These are phyloP conservation scores for Amphilophus citrinellus DNA, from an alignment of 2,113 vertebrate genomes.

Conservation along the genomic window DNA sequence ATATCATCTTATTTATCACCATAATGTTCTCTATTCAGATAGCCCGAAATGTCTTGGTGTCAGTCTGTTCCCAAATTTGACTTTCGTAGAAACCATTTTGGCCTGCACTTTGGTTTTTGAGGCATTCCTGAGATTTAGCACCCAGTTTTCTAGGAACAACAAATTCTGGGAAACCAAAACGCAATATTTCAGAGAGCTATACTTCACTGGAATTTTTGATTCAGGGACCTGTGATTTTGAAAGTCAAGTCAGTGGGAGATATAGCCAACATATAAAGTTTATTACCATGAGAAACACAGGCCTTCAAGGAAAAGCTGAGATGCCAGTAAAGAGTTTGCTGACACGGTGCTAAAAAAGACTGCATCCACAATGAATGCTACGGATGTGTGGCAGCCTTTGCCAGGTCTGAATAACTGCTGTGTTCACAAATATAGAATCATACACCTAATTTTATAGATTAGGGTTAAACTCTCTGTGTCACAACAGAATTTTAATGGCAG, in stretches of 20 bases:
- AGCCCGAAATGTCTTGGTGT: constrained; percentile 21
- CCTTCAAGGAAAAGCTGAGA: constrained; percentile 44
- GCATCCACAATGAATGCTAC: constrained; percentile 7
- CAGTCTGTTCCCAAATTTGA: constrained; percentile 33
- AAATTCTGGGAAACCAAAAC: constrained; percentile 61
- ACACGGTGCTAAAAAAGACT: constrained; percentile 38
- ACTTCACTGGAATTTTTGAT: constrained; percentile 57
- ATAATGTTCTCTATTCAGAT: constrained; percentile 25
- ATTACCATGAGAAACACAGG: constrained; percentile 62
- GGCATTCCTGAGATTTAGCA: constrained; percentile 61
- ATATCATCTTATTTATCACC: constrained; percentile 12
- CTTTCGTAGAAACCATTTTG: constrained; percentile 65
- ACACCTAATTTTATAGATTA: constrained; percentile 60
- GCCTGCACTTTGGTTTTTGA: constrained; percentile 54
- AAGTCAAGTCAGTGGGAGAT: constrained; percentile 38
- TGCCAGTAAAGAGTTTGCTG: constrained; percentile 54
- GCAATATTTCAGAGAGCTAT: constrained; percentile 65
- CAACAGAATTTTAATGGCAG: constrained; percentile 59
- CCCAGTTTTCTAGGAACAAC: constrained; percentile 71
- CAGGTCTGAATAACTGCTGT: constrained; percentile 42
- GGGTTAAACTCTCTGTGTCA: constrained; percentile 59
- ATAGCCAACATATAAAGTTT: constrained; percentile 63
- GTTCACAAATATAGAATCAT: constrained; percentile 38
- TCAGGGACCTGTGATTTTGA: constrained; percentile 65
- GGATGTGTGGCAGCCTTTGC: constrained; percentile 38